Percentiles rank a stretch among this genome's conserved stretches.
Evolutionary conservation across 2,797 vertebrate genomes (phyloP).

Genomic region (Apogon hyalosoma): DNA sequence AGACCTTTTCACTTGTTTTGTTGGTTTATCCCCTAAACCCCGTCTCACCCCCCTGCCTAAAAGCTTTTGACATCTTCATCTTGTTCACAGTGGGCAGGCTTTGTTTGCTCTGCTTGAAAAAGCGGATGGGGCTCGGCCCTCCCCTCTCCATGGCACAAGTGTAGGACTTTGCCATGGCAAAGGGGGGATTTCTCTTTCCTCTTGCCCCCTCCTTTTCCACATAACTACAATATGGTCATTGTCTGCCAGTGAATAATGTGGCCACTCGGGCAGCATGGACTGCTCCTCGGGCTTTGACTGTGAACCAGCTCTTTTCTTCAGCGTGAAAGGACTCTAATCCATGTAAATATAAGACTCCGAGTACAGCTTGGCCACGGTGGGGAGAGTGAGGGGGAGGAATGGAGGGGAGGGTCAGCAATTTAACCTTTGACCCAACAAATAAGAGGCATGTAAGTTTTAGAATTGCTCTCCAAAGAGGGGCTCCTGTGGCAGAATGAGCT

Average conservation of each 20-base stretch:
- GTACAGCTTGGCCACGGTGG: constrained; percentile 95
- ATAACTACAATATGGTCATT: constrained; percentile 99
- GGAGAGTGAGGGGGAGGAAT: constrained; percentile 81
- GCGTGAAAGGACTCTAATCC: constrained; percentile 99
- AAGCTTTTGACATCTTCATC: constrained; percentile 99
- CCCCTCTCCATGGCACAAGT: constrained; percentile 96
- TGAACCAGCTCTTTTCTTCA: constrained; percentile 98
- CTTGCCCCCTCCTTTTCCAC: constrained; percentile 90
- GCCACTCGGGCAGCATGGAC: constrained; percentile 97
- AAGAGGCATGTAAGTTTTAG: constrained; percentile 99
- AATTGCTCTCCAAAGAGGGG: constrained; percentile 99
- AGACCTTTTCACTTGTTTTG: constrained; percentile 88
- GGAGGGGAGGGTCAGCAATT: constrained; percentile 96
- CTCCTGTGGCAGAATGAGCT: constrained; percentile 95
- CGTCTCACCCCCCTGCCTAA: constrained; percentile 79
- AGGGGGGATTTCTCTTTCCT: constrained; percentile 88
- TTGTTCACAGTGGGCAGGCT: constrained; percentile 93
- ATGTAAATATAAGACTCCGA: constrained; percentile 98
- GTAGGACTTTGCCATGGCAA: constrained; percentile 94
- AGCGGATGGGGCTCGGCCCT: constrained; percentile 94
- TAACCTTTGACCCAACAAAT: constrained; percentile 99
- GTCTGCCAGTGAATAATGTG: constrained; percentile 98
- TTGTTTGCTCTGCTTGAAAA: constrained; percentile 99
- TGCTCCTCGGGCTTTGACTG: constrained; percentile 95
- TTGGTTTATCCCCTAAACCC: constrained; percentile 88